Conservation (phyloP, 2,113 vertebrate genomes). For the Cyanoliseus patagonus region DNA sequence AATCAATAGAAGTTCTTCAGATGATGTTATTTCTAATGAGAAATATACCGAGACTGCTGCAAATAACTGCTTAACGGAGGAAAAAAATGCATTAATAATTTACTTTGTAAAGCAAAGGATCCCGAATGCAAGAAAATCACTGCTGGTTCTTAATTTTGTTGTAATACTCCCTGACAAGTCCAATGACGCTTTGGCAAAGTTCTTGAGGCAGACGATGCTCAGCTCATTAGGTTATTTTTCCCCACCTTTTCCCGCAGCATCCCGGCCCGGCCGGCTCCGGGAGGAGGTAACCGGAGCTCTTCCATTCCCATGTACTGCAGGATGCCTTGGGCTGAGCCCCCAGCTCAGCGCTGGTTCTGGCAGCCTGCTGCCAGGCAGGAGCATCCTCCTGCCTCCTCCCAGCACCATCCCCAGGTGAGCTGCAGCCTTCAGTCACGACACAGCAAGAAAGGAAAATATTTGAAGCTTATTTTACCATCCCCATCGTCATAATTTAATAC, state of each 20-base stretch:
- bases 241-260: fast-evolving
- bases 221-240: background rate
- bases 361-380: background rate
- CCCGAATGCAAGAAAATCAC: slow-evolving; percentile 59
- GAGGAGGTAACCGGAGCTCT: background rate
- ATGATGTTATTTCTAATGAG: slow-evolving; percentile 83
- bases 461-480: background rate
- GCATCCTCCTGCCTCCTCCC: background rate
- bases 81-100: slow-evolving; percentile 78
- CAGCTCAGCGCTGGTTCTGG: fast-evolving
- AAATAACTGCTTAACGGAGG: slow-evolving; percentile 73
- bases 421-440: background rate
- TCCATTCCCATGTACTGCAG: background rate
- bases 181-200: slow-evolving; percentile 28
- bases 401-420: background rate
- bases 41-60: slow-evolving; percentile 71
- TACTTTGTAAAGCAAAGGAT: slow-evolving; percentile 72
- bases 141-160: slow-evolving; percentile 73
- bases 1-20: slow-evolving; percentile 78
- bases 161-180: slow-evolving; percentile 61
- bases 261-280: fast-evolving
- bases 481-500: background rate
- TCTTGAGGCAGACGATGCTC: background rate
- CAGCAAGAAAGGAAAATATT: background rate
- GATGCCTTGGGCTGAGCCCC: background rate